Percentiles rank a stretch among this genome's conserved stretches.
Evolutionary conservation across 2,888 invertebrate genomes (phyloP).

Genomic region (Phortica magna): DNA sequence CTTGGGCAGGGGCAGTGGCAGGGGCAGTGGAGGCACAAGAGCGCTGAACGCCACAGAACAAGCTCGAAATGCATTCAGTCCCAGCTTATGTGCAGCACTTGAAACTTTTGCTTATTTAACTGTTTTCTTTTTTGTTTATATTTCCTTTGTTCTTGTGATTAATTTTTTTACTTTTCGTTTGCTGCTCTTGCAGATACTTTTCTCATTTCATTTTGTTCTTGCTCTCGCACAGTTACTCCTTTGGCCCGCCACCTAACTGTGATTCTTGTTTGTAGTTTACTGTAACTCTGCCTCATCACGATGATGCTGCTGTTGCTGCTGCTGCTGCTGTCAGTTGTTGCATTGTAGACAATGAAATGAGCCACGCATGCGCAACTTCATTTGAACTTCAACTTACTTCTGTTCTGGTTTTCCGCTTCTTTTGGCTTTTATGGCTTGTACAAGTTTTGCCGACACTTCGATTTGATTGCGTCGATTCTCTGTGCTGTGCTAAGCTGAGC

Average conservation of each 20-base stretch:
- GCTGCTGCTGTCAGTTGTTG: slow-evolving; percentile 27
- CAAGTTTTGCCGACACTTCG: background rate
- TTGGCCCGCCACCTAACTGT: slow-evolving; percentile 6
- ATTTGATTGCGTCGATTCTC: background rate
- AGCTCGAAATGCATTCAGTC: background rate
- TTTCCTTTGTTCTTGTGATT: background rate
- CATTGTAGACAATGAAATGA: background rate
- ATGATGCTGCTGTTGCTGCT: slow-evolving; percentile 37
- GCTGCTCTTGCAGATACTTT: background rate
- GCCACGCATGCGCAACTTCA: slow-evolving; percentile 2
- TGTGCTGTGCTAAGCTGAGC: background rate
- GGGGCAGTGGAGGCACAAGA: background rate
- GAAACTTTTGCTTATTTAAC: slow-evolving; percentile 68
- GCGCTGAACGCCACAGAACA: background rate
- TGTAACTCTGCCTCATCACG: slow-evolving; percentile 46
- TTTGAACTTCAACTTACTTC: background rate
- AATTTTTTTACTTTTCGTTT: background rate
- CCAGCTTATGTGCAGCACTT: slow-evolving; percentile 44
- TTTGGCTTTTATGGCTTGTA: background rate
- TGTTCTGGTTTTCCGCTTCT: background rate
- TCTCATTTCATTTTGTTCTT: background rate
- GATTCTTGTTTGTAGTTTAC: slow-evolving; percentile 46
- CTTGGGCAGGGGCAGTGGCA: too few species aligned
- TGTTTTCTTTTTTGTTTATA: slow-evolving; percentile 51
- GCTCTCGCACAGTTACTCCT: background rate